Base-by-base conservation (phyloP, 1,140 invertebrate species). In the Trialeurodes vaporariorum region DNA sequence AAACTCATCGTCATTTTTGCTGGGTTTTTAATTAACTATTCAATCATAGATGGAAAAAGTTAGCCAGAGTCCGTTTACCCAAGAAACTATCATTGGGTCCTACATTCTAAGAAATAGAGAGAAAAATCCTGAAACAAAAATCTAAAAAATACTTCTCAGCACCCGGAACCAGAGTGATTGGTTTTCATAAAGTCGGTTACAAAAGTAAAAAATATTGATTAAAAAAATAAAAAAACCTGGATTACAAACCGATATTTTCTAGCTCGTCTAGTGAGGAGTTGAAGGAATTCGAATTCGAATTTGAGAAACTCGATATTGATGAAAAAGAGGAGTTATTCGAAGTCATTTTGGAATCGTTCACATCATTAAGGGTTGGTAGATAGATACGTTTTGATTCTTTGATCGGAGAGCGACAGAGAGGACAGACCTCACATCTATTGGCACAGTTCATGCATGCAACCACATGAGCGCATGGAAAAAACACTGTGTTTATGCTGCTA, bases 381-480 rank as follows among this genome's bases (percentile, higher is more conserved):
- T 84, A 91, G 71, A 88, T 87, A 75, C 84, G 87, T 76, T 88
- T 85, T 69, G 84, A 83, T 74, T 88, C 85, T 72, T 84, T 83
- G 71, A 91, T 88, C 71, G 86, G 84, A 0, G 86, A 82, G 25
- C 90, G 82, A 74, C 90, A 93, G 1, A 92, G 79, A 0, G 90
- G 90, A 76, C 90, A 92, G 63, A 85, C 81, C 68, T 85, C 84
- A 77, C 89, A 90, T 71, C 87, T 76, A 34, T 77, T 80, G 0
- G 88, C 87, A 75, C 90, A 93, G 24, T 82, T 78, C 25, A 81
- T 76, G 77, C 90, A 92, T 70, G 88, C 88, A 23, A 90, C 83
- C n/a, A 90, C 87, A 77, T 93, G 90, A 58, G 86, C 82, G 75
- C 90, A 93, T 2, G 90, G 90, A 78, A 90, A 86, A 78, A 93